phyloP scores from a whole-genome alignment of 2,797 vertebrate genomes.

The Antennarius maculatus region DNA sequence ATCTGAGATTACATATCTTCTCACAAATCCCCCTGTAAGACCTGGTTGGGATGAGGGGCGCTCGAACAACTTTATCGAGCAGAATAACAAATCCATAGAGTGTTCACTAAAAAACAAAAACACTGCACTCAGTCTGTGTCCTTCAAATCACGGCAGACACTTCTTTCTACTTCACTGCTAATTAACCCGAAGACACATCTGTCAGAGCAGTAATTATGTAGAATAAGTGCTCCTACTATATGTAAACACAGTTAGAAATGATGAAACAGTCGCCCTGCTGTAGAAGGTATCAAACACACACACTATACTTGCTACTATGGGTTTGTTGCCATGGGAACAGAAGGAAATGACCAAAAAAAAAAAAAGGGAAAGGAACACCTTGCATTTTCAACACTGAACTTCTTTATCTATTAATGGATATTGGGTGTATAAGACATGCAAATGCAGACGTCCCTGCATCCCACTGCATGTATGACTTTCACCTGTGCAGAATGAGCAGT shows the following conservation, averaged over 20 bases:
- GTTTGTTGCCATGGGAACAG: slow-evolving; percentile 49
- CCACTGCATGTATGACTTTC: background rate
- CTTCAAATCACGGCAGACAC: background rate
- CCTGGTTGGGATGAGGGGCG: background rate
- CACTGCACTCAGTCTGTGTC: background rate
- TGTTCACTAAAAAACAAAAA: background rate
- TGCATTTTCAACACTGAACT: slow-evolving; percentile 3
- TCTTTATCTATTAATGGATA: slow-evolving; percentile 14
- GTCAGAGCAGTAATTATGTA: slow-evolving; percentile 20
- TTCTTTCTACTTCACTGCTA: slow-evolving; percentile 1
- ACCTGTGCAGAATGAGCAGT: background rate
- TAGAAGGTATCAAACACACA: slow-evolving; percentile 10
- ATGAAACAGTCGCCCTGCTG: slow-evolving; percentile 8
- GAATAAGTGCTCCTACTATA: slow-evolving; percentile 4
- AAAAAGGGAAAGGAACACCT: slow-evolving; percentile 30
- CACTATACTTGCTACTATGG: background rate
- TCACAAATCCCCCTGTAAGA: background rate
- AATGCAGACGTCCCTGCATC: background rate
- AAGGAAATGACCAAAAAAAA: slow-evolving; percentile 37
- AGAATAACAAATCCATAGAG: background rate
- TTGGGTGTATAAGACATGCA: slow-evolving; percentile 1
- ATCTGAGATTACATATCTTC: background rate
- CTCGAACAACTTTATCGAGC: background rate
- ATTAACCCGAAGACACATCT: slow-evolving; percentile 16
- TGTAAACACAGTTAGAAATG: slow-evolving; percentile 9